These are phyloP conservation scores for Limenitis camilla DNA, from an alignment of 2,888 invertebrate species.

Conservation along the genomic window DNA sequence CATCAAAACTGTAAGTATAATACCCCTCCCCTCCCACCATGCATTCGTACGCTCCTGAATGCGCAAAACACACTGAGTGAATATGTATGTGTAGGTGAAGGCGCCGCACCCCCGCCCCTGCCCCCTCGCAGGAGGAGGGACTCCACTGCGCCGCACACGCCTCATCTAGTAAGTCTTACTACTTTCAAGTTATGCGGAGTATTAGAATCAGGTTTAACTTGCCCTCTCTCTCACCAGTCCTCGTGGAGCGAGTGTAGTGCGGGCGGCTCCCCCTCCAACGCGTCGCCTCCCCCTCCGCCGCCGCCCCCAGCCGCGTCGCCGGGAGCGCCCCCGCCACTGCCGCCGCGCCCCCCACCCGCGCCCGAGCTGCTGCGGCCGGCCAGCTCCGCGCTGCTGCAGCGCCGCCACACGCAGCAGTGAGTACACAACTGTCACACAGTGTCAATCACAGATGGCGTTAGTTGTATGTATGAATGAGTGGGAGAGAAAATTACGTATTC, in stretches of 20 bases:
- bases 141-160: conserved; percentile 55
- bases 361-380: conserved; percentile 67
- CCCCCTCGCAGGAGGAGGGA: conserved; percentile 61
- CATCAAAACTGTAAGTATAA: conserved; percentile 20
- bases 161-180: conserved; percentile 32
- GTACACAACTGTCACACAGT: conserved; percentile 14
- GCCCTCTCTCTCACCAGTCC: conserved; percentile 4
- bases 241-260: conserved; percentile 22
- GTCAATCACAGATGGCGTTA: too few relatives aligned
- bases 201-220: neutral
- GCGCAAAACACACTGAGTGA: conserved; percentile 21
- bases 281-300: conserved; percentile 24
- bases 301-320: conserved; percentile 17
- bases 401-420: conserved; percentile 40
- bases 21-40: too few relatives aligned
- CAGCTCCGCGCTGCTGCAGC: conserved; percentile 65
- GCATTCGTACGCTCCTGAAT: too few relatives aligned
- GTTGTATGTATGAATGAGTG: too few relatives aligned
- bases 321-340: conserved; percentile 48
- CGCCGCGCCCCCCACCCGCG: conserved; percentile 57
- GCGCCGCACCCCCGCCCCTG: conserved; percentile 60
- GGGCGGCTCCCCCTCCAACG: conserved; percentile 19
- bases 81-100: conserved; percentile 21
- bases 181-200: too few relatives aligned
- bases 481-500: too few relatives aligned